These are phyloP conservation scores for Oncopeltus fasciatus DNA, from an alignment of 1,140 invertebrate species.

Conservation along the genomic window DNA sequence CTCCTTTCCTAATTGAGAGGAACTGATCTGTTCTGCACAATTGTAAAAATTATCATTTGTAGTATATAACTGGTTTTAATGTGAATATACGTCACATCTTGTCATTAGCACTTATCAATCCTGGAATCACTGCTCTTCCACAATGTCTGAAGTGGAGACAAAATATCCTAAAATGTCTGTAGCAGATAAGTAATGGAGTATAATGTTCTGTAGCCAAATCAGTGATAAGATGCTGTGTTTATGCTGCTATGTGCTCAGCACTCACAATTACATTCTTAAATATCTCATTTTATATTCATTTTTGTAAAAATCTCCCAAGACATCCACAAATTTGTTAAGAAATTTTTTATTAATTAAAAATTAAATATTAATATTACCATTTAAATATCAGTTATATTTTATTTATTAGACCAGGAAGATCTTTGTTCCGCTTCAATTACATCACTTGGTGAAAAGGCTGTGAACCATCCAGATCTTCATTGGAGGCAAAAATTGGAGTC, in stretches of 20 bases:
- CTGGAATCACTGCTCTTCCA: too few species aligned
- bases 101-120: too few species aligned
- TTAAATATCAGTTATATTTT: background rate
- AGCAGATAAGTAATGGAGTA: too few species aligned
- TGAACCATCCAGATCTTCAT: constrained; percentile 58
- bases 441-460: constrained; percentile 42
- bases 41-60: too few species aligned
- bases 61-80: too few species aligned
- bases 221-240: too few species aligned
- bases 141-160: too few species aligned
- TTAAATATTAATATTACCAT: background rate
- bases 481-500: constrained; percentile 93
- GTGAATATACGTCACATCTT: too few species aligned
- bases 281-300: background rate
- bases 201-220: too few species aligned
- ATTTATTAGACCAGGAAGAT: constrained; percentile 58
- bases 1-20: too few species aligned
- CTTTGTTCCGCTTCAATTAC: constrained; percentile 64
- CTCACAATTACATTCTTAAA: background rate
- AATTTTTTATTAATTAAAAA: background rate
- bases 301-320: background rate
- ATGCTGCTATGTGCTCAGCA: background rate
- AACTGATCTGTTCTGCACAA: too few species aligned
- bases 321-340: background rate
- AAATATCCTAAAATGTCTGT: too few species aligned